A percentile compares a stretch with the other conserved stretches of the same genome.
Conservation (phyloP, 1,140 invertebrate species). For the Tribolium madens region DNA sequence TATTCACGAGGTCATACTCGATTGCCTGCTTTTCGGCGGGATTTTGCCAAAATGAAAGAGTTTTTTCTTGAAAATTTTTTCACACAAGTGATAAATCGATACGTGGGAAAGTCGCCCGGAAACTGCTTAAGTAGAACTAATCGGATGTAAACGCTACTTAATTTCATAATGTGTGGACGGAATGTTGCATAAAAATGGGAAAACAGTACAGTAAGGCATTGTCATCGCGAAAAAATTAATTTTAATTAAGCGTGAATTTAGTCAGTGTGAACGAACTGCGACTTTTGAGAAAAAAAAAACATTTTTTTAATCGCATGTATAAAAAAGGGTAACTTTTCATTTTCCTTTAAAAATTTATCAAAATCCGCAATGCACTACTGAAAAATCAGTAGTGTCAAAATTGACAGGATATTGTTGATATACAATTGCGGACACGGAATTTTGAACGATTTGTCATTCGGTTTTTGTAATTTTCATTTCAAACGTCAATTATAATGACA, state of each 20-base stretch:
- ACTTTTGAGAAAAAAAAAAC: too few relatives aligned
- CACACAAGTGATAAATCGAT: neutral
- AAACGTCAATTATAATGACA: too few relatives aligned
- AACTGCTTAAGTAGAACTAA: slow-evolving; percentile 17
- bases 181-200: neutral
- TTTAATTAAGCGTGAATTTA: neutral
- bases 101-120: slow-evolving; percentile 19
- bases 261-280: neutral
- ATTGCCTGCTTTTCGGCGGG: slow-evolving; percentile 33
- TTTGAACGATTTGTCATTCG: too few relatives aligned
- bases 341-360: too few relatives aligned
- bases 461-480: too few relatives aligned
- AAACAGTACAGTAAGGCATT: neutral
- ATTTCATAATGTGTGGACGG: slow-evolving; percentile 13
- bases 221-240: slow-evolving; percentile 6
- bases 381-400: too few relatives aligned
- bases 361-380: too few relatives aligned
- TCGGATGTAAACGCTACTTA: slow-evolving; percentile 24
- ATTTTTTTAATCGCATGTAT: too few relatives aligned
- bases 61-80: neutral
- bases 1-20: slow-evolving; percentile 44
- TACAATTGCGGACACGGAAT: too few relatives aligned
- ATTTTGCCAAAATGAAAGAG: slow-evolving; percentile 14
- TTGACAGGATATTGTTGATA: too few relatives aligned
- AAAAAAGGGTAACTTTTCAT: too few relatives aligned